Conservation (phyloP, 2,797 vertebrate species). For the Hemibagrus guttatus region DNA sequence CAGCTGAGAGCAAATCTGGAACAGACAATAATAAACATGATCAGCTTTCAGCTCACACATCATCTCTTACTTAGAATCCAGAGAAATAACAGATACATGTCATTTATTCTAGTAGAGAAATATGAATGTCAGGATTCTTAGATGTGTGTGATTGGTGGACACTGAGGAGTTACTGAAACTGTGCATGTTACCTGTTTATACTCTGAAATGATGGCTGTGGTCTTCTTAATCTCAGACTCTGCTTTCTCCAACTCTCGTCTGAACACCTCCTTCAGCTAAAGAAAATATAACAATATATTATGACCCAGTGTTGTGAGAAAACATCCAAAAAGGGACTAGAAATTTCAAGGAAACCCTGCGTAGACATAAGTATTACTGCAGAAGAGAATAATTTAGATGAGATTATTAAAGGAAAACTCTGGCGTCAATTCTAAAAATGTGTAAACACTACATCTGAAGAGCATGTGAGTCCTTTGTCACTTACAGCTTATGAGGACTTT, state of each 20-base stretch:
- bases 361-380: neutral
- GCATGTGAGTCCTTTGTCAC: neutral
- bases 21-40: slow-evolving; percentile 37
- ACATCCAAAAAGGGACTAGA: neutral
- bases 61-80: neutral
- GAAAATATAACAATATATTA: neutral
- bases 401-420: neutral
- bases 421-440: neutral
- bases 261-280: slow-evolving; percentile 95
- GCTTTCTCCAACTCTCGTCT: slow-evolving; percentile 97
- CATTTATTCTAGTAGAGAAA: neutral
- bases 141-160: neutral
- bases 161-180: neutral
- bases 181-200: slow-evolving; percentile 89
- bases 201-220: slow-evolving; percentile 94
- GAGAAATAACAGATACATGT: neutral
- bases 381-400: neutral
- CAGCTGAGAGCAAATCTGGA: slow-evolving; percentile 96
- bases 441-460: neutral
- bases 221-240: slow-evolving; percentile 96
- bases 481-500: neutral
- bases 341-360: neutral
- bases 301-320: neutral
- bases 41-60: neutral
- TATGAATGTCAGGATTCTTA: neutral